phyloP scores from a whole-genome alignment of 2,888 invertebrate species.

The Tipula helvola region DNA sequence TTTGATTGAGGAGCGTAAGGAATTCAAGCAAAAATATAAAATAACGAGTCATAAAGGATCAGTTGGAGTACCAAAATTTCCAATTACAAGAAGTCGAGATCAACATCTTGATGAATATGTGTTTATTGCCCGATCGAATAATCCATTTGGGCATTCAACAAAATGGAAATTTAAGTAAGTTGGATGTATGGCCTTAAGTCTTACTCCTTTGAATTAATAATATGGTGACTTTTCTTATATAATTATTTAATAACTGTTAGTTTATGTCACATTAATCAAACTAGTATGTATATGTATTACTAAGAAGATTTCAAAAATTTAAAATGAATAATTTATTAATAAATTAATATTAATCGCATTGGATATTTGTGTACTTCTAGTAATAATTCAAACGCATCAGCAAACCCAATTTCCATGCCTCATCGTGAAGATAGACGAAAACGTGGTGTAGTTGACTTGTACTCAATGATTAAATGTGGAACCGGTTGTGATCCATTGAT shows the following conservation, averaged over 20 bases:
- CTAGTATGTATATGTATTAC: too few relatives aligned
- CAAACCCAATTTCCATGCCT: too few relatives aligned
- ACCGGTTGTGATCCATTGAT: conserved; percentile 72
- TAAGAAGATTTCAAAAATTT: too few relatives aligned
- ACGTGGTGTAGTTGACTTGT: conserved; percentile 64
- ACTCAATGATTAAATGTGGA: conserved; percentile 76
- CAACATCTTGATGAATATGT: conserved; percentile 21
- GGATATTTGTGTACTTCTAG: too few relatives aligned
- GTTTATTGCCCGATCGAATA: conserved; percentile 30
- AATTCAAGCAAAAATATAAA: background rate
- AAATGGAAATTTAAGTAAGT: conserved; percentile 27
- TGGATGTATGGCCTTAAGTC: too few relatives aligned
- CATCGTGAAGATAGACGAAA: conserved; percentile 43
- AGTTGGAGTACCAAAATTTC: conserved; percentile 14
- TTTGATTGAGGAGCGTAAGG: background rate
- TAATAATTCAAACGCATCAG: too few relatives aligned
- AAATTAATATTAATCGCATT: too few relatives aligned
- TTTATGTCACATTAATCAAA: too few relatives aligned
- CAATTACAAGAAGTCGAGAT: conserved; percentile 16
- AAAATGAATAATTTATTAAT: too few relatives aligned
- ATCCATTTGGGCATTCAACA: conserved; percentile 34
- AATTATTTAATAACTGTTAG: too few relatives aligned
- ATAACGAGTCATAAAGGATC: background rate
- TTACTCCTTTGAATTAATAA: too few relatives aligned
- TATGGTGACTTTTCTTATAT: too few relatives aligned